Evolutionary conservation across 1,140 invertebrate species (phyloP).

Genomic region (Nomia melanderi): DNA sequence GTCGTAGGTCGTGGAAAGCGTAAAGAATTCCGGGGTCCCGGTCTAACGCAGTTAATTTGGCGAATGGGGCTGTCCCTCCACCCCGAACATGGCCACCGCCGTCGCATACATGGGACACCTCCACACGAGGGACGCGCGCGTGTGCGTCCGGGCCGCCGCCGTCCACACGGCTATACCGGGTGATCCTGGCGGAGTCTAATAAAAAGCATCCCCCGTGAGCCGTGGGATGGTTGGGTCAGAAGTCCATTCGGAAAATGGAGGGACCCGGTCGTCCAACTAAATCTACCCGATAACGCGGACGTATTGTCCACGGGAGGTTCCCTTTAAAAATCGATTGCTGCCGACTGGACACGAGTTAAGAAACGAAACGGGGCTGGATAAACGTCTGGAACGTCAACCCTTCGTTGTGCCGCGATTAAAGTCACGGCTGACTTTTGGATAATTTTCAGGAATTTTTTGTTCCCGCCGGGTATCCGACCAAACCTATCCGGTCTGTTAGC

Average conservation of each 20-base stretch:
- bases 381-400: neutral
- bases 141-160: neutral
- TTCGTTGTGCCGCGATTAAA: too few species aligned
- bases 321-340: constrained; percentile 40
- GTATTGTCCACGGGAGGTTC: constrained; percentile 70
- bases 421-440: neutral
- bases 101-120: constrained; percentile 54
- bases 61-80: constrained; percentile 76
- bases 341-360: constrained; percentile 27
- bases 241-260: constrained; percentile 81
- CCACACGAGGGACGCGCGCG: neutral
- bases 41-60: constrained; percentile 79
- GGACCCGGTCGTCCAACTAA: constrained; percentile 79
- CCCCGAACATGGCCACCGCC: constrained; percentile 73
- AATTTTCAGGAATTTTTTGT: constrained; percentile 70
- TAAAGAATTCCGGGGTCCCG: constrained; percentile 74
- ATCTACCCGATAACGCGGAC: constrained; percentile 78
- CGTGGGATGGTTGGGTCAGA: constrained; percentile 75
- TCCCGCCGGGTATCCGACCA: constrained; percentile 59
- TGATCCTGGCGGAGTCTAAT: constrained; percentile 79
- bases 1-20: constrained; percentile 68
- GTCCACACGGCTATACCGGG: constrained; percentile 57
- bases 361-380: constrained; percentile 40
- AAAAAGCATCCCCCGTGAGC: constrained; percentile 78
- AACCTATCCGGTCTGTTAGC: constrained; percentile 76